Conservation (phyloP, 1,140 invertebrate species). For the Yoshiicerus persimilis region DNA sequence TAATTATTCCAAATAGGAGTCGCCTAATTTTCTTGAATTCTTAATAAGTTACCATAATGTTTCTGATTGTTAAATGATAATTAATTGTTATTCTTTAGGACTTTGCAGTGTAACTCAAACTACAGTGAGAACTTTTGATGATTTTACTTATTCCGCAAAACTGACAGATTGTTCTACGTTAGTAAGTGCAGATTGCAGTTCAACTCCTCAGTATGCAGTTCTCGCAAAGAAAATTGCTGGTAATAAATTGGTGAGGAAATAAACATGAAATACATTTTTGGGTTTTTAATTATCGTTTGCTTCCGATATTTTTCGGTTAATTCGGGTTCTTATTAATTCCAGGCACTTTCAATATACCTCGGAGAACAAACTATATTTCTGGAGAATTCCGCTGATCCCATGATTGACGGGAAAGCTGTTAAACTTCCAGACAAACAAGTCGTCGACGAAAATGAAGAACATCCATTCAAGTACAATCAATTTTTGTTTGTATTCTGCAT, state of each 20-base stretch:
- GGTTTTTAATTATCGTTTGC: not conserved
- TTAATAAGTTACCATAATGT: not conserved
- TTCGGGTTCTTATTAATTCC: not conserved
- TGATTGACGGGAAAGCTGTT: not conserved
- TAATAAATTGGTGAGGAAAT: constrained; percentile 14
- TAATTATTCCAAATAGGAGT: too few species aligned
- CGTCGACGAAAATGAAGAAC: not conserved
- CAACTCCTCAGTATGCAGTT: constrained; percentile 42
- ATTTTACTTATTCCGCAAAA: constrained; percentile 29
- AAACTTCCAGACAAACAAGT: not conserved
- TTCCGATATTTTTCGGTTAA: not conserved
- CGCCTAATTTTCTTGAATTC: not conserved
- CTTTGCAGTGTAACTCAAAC: constrained; percentile 42
- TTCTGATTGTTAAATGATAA: not conserved
- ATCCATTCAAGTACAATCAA: not conserved
- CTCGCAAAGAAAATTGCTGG: constrained; percentile 33
- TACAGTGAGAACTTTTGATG: constrained; percentile 42
- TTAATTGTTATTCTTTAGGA: constrained; percentile 31
- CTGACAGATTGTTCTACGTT: constrained; percentile 46
- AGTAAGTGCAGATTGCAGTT: constrained; percentile 47
- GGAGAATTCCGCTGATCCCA: not conserved
- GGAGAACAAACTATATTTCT: constrained; percentile 40
- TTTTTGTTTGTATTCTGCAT: not conserved
- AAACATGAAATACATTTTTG: not conserved
- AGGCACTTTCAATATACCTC: constrained; percentile 40